phyloP scores from a whole-genome alignment of 2,797 vertebrate genomes.

The Perodicticus potto region DNA sequence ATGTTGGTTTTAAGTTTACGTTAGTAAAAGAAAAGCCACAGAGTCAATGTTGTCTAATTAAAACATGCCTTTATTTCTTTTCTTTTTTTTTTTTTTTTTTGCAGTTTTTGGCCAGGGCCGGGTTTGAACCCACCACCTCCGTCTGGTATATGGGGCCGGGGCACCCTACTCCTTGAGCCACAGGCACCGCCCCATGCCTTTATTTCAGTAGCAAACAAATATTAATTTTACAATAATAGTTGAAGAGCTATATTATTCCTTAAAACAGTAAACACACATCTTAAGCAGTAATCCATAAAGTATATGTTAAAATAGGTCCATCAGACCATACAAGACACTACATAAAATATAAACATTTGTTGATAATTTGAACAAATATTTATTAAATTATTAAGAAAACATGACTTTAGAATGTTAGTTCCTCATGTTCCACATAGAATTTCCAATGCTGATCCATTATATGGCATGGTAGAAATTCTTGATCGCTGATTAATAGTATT shows the following conservation, averaged over 20 bases:
- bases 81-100: no score
- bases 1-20: slow-evolving; percentile 44
- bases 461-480: slow-evolving; percentile 91
- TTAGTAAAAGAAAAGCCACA: slow-evolving; percentile 52
- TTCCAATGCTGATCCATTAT: slow-evolving; percentile 92
- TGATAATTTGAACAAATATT: slow-evolving; percentile 45
- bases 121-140: no score
- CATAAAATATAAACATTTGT: neutral
- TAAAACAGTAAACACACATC: slow-evolving; percentile 55
- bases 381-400: slow-evolving; percentile 5
- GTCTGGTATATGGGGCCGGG: no score
- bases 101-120: no score
- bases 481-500: slow-evolving; percentile 87
- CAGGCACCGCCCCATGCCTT: no score
- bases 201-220: slow-evolving; percentile 59
- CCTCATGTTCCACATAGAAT: slow-evolving; percentile 85
- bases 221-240: neutral
- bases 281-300: neutral
- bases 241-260: slow-evolving; percentile 35
- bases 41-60: neutral
- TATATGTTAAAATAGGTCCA: neutral
- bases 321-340: neutral
- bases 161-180: no score
- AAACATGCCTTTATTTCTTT: slow-evolving; percentile 77
- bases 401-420: slow-evolving; percentile 84